Base-by-base conservation (phyloP, 23 tunicate genomes). In the Trididemnum clinides region DNA sequence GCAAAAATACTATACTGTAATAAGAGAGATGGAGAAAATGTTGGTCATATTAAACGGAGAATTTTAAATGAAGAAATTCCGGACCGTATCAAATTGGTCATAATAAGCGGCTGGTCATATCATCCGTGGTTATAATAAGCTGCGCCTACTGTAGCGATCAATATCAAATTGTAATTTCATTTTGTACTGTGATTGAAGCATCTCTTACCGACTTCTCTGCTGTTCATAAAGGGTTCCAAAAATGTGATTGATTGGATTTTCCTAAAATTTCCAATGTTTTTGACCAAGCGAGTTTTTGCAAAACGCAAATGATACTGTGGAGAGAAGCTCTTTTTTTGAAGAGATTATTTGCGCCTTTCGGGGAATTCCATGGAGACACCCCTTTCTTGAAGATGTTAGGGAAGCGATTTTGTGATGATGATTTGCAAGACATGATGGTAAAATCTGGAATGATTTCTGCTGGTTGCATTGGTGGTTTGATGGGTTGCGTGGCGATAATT, bases 351-450 rank as follows among this genome's bases (percentile, higher is more conserved):
- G 66, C 22, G 25, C 20, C 27, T 4, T 59, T 59, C 27, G 66
- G 66, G 3, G 66, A 59, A 59, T 59, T 59, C 22, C 66, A 59
- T n/a, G 22, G 5, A 10, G 21, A 5, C 20, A 59, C 22, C 27
- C 20, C 27, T 28, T 59, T 59, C 22, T 59, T 59, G 25, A 59
- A 59, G 22, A n/a, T 59, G 20, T 10, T 59, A 59, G 66, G 66
- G 25, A 59, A 59, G 36, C 37, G 75, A 10, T 69, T 69, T 69
- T 33, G 75, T 30, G 75, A 69, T 28, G 75, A 35, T 30, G 75
- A 37, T 10, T 30, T 69, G 36, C 38, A 69, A 30, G 75, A 69
- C 31, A 27, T 69, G 10, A 30, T 69, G 75, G 75, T 69, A 2
- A 37, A 31, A 30, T 69, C 38, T 30, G 39, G 15, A 4, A 33